These are phyloP conservation scores for Pithys albifrons DNA, from an alignment of 2,113 vertebrate species.

Conservation along the genomic window DNA sequence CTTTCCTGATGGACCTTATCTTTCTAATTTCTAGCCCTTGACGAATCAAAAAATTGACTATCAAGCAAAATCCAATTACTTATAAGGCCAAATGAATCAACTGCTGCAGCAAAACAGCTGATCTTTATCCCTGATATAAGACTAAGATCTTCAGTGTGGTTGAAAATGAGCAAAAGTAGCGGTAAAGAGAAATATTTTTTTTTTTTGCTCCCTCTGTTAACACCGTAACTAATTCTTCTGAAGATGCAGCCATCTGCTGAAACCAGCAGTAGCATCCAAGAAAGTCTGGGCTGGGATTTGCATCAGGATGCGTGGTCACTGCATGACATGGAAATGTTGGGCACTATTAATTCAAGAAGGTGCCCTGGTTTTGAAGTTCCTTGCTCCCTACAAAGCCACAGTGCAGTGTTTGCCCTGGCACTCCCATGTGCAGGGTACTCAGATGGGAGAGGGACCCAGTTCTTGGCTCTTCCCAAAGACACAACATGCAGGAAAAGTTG, in stretches of 20 bases:
- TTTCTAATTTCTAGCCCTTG: not conserved
- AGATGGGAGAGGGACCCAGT: not conserved
- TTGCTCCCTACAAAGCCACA: not conserved
- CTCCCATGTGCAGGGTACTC: not conserved
- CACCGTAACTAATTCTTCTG: not conserved
- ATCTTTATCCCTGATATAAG: not conserved
- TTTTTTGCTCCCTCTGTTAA: not conserved
- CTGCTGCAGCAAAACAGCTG: not conserved
- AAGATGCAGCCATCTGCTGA: not conserved
- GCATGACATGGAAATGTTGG: not conserved
- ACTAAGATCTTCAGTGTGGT: not conserved
- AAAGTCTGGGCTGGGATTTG: not conserved
- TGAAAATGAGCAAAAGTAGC: constrained; percentile 3
- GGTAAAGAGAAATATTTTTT: not conserved
- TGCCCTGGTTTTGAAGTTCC: not conserved
- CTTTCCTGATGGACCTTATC: not conserved
- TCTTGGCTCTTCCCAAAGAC: not conserved
- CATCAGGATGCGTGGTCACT: not conserved
- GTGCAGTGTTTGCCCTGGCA: not conserved
- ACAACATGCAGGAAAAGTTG: not conserved
- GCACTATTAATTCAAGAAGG: not conserved
- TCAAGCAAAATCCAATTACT: not conserved
- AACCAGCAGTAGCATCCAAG: not conserved
- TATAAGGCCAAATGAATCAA: not conserved
- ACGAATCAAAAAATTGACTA: not conserved